These are phyloP conservation scores for Synergus umbraculus DNA, from an alignment of 2,888 invertebrate genomes.

Conservation along the genomic window DNA sequence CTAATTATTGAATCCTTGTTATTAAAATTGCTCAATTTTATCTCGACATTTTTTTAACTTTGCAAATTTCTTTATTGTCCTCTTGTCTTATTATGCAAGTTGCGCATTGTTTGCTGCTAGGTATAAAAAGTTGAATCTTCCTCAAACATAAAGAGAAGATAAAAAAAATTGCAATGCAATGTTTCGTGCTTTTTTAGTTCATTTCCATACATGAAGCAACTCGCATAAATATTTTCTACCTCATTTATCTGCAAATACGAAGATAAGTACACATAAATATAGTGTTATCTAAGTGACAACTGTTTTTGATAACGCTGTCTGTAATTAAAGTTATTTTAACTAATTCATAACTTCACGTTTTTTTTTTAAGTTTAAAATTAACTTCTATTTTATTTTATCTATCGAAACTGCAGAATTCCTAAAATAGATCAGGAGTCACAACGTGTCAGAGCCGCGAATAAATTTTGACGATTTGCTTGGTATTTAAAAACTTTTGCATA, in stretches of 20 bases:
- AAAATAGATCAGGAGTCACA: constrained; percentile 22
- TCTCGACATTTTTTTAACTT: too few relatives aligned
- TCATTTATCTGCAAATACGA: constrained; percentile 7
- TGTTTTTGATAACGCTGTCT: neutral
- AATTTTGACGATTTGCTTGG: neutral
- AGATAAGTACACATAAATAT: neutral
- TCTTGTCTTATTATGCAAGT: neutral
- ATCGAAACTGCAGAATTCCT: constrained; percentile 3
- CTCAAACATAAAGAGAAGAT: constrained; percentile 3
- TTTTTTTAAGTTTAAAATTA: neutral
- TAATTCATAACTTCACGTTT: too few relatives aligned
- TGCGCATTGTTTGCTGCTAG: neutral
- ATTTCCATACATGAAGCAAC: neutral
- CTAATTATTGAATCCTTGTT: too few relatives aligned
- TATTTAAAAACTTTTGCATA: neutral
- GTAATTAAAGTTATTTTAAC: neutral
- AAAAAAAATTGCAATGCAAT: constrained; percentile 5
- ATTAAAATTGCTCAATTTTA: too few relatives aligned
- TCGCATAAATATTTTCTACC: constrained; percentile 5
- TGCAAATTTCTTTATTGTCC: neutral
- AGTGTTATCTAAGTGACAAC: neutral
- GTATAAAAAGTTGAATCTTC: neutral
- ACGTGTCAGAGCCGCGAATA: constrained; percentile 27
- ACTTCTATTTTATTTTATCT: neutral
- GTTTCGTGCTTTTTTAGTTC: constrained; percentile 5